Evolutionary conservation across 2,888 invertebrate species (phyloP), one percentile per base, ranked within the genome.

Genomic region (Ennomos fuscantarius): DNA sequence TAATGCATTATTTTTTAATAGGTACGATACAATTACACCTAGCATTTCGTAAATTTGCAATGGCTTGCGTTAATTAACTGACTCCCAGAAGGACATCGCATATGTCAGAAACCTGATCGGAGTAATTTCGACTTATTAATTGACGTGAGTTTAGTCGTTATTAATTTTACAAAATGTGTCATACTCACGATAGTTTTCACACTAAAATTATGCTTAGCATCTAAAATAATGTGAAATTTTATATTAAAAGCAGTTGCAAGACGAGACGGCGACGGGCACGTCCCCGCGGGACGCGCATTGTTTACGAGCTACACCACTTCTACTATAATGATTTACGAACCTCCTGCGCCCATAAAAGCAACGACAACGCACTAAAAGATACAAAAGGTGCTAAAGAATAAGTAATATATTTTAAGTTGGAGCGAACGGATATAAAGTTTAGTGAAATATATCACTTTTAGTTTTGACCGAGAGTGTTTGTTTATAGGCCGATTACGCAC

Each of bases 301-400:
- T 91, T 86, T 86, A 88, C 84, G 84, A 86, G 83, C 73, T 83
- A 86, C 81, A 76, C 86, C 85, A 89, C 87, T 88, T 88, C 89
- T 85, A 82, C 89, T 89, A 91, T 84, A 90, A 90, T 92, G 92
- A 92, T 92, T 92, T 91, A 91, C 87, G 87, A 85, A 86, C 89
- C 81, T 84, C 79, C 84, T 86, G 84, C 83, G 73, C 79, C 79
- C 88, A 89, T 91, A 91, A 92, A 92, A 89, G 82, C 79, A 82
- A 86, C 89, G 91, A 89, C 88, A 88, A 86, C 84, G 84, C 83
- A 87, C 87, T 89, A 89, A 90, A 91, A 92, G 86, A 87, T 86
- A 91, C 91, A 91, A 92, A 92, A 91, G 91, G 90, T 90, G 89
- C 89, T 92, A 89, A 89, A 90, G 89, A 91, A 91, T 84, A 89